A percentile compares a stretch with the other conserved stretches of the same genome.
These are phyloP conservation scores for Azorinus chamasolen DNA, from an alignment of 2,888 invertebrate genomes.

Conservation along the genomic window DNA sequence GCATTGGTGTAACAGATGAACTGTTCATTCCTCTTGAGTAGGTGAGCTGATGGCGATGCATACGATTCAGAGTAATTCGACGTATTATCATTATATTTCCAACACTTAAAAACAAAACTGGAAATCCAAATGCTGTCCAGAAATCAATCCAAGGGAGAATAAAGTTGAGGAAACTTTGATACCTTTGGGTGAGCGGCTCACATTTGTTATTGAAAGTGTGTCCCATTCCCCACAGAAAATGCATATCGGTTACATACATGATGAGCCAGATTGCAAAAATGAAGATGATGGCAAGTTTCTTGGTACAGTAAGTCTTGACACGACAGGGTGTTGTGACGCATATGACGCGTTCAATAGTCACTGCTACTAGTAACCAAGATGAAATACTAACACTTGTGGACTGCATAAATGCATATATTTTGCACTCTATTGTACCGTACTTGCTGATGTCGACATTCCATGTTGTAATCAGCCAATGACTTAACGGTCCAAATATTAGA, in stretches of 20 bases:
- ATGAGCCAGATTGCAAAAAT: constrained; percentile 52
- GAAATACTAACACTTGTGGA: constrained; percentile 74
- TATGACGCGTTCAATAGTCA: constrained; percentile 77
- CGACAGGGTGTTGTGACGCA: constrained; percentile 76
- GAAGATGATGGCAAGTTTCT: constrained; percentile 47
- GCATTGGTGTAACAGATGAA: constrained; percentile 71
- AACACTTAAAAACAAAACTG: constrained; percentile 69
- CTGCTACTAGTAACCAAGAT: constrained; percentile 79
- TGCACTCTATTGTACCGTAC: constrained; percentile 54
- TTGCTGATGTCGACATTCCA: constrained; percentile 67
- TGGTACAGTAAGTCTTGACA: constrained; percentile 72
- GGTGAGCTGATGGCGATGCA: constrained; percentile 33
- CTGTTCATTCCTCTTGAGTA: constrained; percentile 33
- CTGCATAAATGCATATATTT: constrained; percentile 72
- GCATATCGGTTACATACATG: constrained; percentile 65
- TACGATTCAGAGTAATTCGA: constrained; percentile 54
- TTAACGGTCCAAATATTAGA: constrained; percentile 72
- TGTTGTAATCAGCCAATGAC: constrained; percentile 66
- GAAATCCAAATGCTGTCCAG: constrained; percentile 71
- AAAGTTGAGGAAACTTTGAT: constrained; percentile 48
- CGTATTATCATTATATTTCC: constrained; percentile 75
- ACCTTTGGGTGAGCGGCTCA: constrained; percentile 34
- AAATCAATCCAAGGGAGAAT: constrained; percentile 79
- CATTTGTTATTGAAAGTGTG: constrained; percentile 39
- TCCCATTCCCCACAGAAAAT: constrained; percentile 68